Conservation (phyloP, 2,888 invertebrate species). For the Epistrophella euchroma region DNA sequence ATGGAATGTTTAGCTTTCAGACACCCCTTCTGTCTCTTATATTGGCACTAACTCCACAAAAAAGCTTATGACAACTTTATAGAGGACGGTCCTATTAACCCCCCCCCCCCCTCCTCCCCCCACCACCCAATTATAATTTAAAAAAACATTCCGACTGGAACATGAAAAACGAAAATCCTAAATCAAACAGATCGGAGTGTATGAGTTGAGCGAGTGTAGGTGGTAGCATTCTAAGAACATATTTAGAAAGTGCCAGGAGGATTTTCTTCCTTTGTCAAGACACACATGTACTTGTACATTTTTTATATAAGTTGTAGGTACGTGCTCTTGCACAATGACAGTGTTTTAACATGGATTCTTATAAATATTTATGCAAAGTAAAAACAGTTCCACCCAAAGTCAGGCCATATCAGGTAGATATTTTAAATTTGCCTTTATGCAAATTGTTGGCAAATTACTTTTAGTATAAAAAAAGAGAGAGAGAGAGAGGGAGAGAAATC, state of each 20-base stretch:
- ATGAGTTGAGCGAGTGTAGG: neutral
- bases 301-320: neutral
- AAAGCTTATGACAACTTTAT: too few species aligned
- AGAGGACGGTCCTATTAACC: too few species aligned
- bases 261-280: constrained; percentile 41
- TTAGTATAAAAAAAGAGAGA: too few species aligned
- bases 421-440: constrained; percentile 64
- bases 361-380: constrained; percentile 38
- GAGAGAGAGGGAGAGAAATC: too few species aligned
- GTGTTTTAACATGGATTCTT: constrained; percentile 19
- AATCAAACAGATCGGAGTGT: neutral
- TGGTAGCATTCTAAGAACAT: neutral
- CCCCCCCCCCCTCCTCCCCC: too few species aligned
- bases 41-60: too few species aligned
- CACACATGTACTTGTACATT: neutral
- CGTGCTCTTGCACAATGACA: constrained; percentile 12
- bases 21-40: too few species aligned
- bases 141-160: neutral
- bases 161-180: neutral
- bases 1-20: too few species aligned
- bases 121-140: too few species aligned
- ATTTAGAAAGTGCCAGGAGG: constrained; percentile 30
- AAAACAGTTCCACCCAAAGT: constrained; percentile 15
- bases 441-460: constrained; percentile 47
- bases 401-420: constrained; percentile 18